phyloP scores from a whole-genome alignment of 1,140 invertebrate species.

The Araneus ventricosus region DNA sequence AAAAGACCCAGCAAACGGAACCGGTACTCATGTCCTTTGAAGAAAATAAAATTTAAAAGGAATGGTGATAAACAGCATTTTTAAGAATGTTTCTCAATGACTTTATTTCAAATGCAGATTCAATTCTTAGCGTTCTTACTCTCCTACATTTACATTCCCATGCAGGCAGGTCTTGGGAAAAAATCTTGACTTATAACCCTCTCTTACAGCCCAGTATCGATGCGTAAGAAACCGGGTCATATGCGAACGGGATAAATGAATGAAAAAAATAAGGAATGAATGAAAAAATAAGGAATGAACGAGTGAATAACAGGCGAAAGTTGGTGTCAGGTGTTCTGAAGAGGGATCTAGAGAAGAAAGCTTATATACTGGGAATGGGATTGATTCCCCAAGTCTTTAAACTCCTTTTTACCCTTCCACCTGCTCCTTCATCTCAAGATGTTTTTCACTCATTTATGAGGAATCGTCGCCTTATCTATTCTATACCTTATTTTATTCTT shows the following conservation, averaged over 20 bases:
- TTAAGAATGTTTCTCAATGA: constrained; percentile 19
- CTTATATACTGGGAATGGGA: constrained; percentile 50
- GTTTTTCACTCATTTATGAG: constrained; percentile 57
- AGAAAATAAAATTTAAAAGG: constrained; percentile 36
- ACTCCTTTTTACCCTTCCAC: constrained; percentile 53
- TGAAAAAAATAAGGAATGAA: constrained; percentile 36
- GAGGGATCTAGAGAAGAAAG: constrained; percentile 48
- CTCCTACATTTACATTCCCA: constrained; percentile 26
- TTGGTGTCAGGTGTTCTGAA: constrained; percentile 65
- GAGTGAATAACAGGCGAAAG: constrained; percentile 48
- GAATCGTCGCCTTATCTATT: constrained; percentile 47
- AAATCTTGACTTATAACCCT: constrained; percentile 58
- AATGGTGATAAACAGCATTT: constrained; percentile 45
- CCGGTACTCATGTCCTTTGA: constrained; percentile 5
- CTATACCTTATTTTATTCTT: constrained; percentile 31
- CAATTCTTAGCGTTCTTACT: constrained; percentile 44
- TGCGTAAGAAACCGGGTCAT: constrained; percentile 34
- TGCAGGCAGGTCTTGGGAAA: neutral
- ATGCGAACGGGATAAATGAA: constrained; percentile 17
- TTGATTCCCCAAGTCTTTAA: constrained; percentile 61
- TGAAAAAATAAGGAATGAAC: constrained; percentile 19
- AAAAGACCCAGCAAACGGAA: neutral
- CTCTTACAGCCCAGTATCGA: neutral
- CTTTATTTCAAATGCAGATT: constrained; percentile 48
- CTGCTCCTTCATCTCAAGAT: constrained; percentile 24